These are phyloP conservation scores for Cyprinella venusta DNA, from an alignment of 2,797 vertebrate species.

Conservation along the genomic window DNA sequence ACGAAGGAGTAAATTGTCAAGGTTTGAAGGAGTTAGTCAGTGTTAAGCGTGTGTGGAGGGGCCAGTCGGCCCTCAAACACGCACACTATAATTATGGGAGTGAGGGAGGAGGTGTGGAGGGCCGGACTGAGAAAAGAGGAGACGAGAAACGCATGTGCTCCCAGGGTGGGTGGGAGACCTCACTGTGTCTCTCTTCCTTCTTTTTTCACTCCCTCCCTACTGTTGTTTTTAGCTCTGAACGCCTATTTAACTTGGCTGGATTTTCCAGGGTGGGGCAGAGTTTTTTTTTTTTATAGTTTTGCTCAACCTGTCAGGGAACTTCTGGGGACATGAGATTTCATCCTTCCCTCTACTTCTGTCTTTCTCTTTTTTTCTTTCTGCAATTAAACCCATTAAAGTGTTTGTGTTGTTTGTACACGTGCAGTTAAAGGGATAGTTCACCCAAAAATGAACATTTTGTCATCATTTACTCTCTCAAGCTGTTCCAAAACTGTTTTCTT, in stretches of 20 bases:
- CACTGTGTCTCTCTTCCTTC: slow-evolving; percentile 54
- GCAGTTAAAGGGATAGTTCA: not conserved
- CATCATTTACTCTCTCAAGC: not conserved
- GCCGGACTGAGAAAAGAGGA: slow-evolving; percentile 70
- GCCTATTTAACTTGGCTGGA: slow-evolving; percentile 85
- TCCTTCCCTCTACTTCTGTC: slow-evolving; percentile 56
- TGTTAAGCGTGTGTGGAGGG: slow-evolving; percentile 61
- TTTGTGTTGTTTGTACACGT: not conserved
- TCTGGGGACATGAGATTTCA: slow-evolving; percentile 75
- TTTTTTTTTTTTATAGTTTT: slow-evolving; percentile 57
- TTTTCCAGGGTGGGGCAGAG: slow-evolving; percentile 78
- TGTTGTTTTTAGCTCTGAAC: slow-evolving; percentile 82
- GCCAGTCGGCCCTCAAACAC: slow-evolving; percentile 11
- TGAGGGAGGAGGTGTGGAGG: slow-evolving; percentile 66
- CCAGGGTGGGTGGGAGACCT: slow-evolving; percentile 67
- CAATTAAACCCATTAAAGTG: not conserved
- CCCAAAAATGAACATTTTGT: not conserved
- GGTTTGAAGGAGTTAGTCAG: slow-evolving; percentile 41
- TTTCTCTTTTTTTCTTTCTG: slow-evolving; percentile 6
- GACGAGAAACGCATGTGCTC: slow-evolving; percentile 62
- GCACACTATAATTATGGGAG: slow-evolving; percentile 57
- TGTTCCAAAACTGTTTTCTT: not conserved
- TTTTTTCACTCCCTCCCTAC: slow-evolving; percentile 60
- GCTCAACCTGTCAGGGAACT: slow-evolving; percentile 83
- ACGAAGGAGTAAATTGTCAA: slow-evolving; percentile 15